Evolutionary conservation across 2,888 invertebrate genomes (phyloP).

Genomic region (Hybos culiciformis): DNA sequence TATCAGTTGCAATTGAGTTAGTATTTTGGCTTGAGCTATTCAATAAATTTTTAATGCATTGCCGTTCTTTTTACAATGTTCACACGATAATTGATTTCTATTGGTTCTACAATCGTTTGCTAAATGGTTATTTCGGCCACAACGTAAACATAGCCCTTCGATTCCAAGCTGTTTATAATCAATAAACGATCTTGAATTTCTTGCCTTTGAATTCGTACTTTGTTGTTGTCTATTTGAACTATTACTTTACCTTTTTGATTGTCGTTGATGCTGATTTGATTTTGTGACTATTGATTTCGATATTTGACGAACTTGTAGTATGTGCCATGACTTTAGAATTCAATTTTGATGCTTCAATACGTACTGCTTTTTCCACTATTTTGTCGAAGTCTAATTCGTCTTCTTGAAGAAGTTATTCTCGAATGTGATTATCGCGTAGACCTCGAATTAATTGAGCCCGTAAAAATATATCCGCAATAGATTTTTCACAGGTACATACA

Average conservation of each 20-base stretch:
- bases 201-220: neutral
- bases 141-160: slow-evolving; percentile 7
- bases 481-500: too few species aligned
- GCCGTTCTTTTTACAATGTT: too few species aligned
- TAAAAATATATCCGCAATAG: too few species aligned
- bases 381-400: slow-evolving; percentile 5
- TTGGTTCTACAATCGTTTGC: slow-evolving; percentile 5
- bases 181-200: neutral
- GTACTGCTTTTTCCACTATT: slow-evolving; percentile 2
- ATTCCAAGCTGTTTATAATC: slow-evolving; percentile 6
- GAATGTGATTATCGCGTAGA: slow-evolving; percentile 7
- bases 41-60: too few species aligned
- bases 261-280: too few species aligned
- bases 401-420: slow-evolving; percentile 10
- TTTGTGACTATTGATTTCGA: too few species aligned
- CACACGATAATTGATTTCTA: slow-evolving; percentile 7
- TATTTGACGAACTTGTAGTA: neutral
- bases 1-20: too few species aligned
- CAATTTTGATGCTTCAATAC: slow-evolving; percentile 10
- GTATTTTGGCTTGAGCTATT: neutral
- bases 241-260: too few species aligned
- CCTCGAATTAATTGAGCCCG: too few species aligned
- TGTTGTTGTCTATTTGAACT: too few species aligned
- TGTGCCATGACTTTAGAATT: slow-evolving; percentile 6
- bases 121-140: slow-evolving; percentile 7